phyloP scores from a whole-genome alignment of 1,140 invertebrate species.

The Gonioctena quinquepunctata region DNA sequence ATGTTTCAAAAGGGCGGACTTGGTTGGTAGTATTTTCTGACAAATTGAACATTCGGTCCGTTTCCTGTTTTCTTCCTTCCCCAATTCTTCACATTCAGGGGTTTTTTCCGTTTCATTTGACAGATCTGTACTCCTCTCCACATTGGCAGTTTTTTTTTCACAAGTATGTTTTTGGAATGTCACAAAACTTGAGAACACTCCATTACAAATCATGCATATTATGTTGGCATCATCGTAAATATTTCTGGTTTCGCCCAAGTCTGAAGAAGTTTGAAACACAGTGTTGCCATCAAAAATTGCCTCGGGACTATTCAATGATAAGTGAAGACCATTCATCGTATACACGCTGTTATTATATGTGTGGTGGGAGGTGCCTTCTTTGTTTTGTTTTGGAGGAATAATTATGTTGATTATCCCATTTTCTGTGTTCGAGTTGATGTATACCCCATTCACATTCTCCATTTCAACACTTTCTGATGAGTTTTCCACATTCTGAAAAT shows the following conservation, averaged over 20 bases:
- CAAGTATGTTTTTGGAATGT: conserved; percentile 29
- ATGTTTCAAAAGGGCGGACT: conserved; percentile 19
- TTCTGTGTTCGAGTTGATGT: too few relatives aligned
- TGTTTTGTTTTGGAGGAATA: too few relatives aligned
- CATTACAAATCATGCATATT: conserved; percentile 34
- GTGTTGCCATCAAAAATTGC: conserved; percentile 1
- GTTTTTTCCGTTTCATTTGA: background rate
- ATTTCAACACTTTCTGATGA: too few relatives aligned
- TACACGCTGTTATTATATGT: too few relatives aligned
- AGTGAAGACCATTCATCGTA: too few relatives aligned
- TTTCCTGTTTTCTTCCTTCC: background rate
- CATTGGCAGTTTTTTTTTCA: background rate
- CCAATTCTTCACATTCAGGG: background rate
- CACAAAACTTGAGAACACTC: conserved; percentile 23
- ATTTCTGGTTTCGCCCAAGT: background rate
- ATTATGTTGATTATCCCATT: too few relatives aligned
- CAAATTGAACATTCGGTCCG: background rate
- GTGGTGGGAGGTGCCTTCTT: too few relatives aligned
- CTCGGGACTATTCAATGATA: too few relatives aligned
- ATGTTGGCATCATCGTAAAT: conserved; percentile 11
- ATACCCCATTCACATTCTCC: too few relatives aligned
- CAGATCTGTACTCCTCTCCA: background rate
- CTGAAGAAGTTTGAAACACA: background rate
- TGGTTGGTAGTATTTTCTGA: conserved; percentile 18
- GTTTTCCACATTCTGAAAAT: too few relatives aligned